Base-by-base conservation (phyloP, 2,888 invertebrate species). In the Drymonia ruficornis region DNA sequence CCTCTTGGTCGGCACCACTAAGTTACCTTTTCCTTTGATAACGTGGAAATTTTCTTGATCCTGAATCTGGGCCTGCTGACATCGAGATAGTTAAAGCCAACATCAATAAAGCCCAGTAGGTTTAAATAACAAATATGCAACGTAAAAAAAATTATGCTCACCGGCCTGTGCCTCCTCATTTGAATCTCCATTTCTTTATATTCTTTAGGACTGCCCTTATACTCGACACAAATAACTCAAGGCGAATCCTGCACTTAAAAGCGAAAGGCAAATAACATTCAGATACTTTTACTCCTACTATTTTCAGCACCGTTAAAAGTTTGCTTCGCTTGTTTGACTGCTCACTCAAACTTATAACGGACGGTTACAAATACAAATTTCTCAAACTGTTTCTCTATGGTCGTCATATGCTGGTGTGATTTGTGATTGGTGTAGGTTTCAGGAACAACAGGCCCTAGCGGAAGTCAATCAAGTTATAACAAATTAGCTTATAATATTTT, bases 11-110 rank as follows among this genome's bases (percentile, higher is more conserved):
- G 87, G 80, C 52, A 84, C 50, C 13, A 63, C 66, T 48, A 76
- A 63, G 60, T 80, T 83, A 48, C 67, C 65, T 69, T 90, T 89
- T 13, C 83, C 86, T 71, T 84, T 87, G 7, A 67, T 50, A 6
- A 71, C 81, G 56, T 84, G 81, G 5, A 84, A 62, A 67, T 92
- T 91, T 73, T 92, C 91, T 76, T 89, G 89, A 52, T 91, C 89
- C 47, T 85, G 85, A 52, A 84, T 80, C 75, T 86, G 79, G 49
- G 70, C 74, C 83, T 85, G 63, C 47, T 34, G 28, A 48, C 49
- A 56, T 42, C 46, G 52, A 40, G 18, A 55, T 13, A 15, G 31
- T 34, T 38, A 44, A 46, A 45, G 36, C 46, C 29, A 50, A 49
- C 12, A 48, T 50, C 45, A 52, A 47, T 16, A 49, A 7, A 55